phyloP scores from a whole-genome alignment of 2,888 invertebrate genomes.

The Cotesia congregata region DNA sequence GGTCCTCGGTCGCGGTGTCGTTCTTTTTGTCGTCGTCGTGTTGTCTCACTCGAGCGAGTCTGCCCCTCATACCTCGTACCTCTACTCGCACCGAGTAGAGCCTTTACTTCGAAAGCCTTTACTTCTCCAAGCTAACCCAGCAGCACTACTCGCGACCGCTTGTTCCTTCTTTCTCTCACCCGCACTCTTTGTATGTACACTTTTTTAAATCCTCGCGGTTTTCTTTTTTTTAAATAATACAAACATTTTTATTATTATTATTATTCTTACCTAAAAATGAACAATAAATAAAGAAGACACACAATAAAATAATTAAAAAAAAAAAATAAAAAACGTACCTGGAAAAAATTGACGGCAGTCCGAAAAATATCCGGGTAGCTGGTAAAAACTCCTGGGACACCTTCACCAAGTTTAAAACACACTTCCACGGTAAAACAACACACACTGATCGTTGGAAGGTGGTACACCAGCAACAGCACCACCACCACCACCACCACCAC shows the following conservation, averaged over 20 bases:
- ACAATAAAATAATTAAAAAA: too few species aligned
- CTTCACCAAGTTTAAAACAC: neutral
- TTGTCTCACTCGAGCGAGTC: conserved; percentile 19
- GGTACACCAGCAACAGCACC: neutral
- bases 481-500: neutral
- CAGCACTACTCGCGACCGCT: conserved; percentile 38
- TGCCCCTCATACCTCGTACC: neutral
- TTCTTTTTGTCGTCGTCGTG: conserved; percentile 28
- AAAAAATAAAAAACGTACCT: too few species aligned
- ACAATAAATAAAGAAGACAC: too few species aligned
- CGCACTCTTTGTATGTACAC: conserved; percentile 37
- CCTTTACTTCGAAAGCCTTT: conserved; percentile 20
- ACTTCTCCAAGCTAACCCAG: conserved; percentile 34
- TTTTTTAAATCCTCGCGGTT: conserved; percentile 31
- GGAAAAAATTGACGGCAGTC: neutral
- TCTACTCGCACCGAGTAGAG: conserved; percentile 13
- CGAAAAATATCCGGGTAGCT: neutral
- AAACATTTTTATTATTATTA: neutral
- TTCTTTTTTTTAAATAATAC: conserved; percentile 1
- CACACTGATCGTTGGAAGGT: neutral
- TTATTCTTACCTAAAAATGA: neutral
- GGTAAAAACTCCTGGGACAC: neutral
- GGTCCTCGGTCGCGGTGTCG: conserved; percentile 15
- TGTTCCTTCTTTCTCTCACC: conserved; percentile 38
- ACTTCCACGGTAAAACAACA: neutral